These are phyloP conservation scores for Orthosia gracilis DNA, from an alignment of 2,888 invertebrate genomes.

Conservation along the genomic window DNA sequence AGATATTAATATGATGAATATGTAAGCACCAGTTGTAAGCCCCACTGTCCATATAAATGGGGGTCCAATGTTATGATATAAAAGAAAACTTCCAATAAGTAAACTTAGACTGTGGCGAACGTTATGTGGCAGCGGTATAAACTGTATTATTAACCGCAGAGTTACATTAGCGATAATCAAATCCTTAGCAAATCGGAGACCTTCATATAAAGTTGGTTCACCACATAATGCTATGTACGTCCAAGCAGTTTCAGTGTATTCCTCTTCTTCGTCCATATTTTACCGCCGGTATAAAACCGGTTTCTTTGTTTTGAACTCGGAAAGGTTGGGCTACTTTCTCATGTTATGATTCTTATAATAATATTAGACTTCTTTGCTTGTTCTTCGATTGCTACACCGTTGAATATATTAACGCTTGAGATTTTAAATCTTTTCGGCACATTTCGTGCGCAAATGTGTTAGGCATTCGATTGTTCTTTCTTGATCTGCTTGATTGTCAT, in stretches of 20 bases:
- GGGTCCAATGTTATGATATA: constrained; percentile 84
- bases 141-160: constrained; percentile 84
- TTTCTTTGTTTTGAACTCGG: constrained; percentile 32
- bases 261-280: constrained; percentile 85
- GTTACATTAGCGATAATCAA: constrained; percentile 86
- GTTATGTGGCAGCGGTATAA: constrained; percentile 83
- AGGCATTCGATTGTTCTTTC: constrained; percentile 2
- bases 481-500: too few relatives aligned
- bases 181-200: constrained; percentile 88
- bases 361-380: not conserved
- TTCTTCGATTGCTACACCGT: constrained; percentile 5
- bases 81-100: constrained; percentile 85
- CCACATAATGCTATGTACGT: constrained; percentile 84
- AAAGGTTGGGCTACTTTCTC: constrained; percentile 19
- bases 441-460: constrained; percentile 19
- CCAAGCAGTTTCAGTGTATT: constrained; percentile 83
- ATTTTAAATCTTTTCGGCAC: constrained; percentile 14
- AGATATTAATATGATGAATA: constrained; percentile 81
- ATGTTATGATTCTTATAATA: constrained; percentile 7
- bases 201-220: constrained; percentile 88
- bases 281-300: constrained; percentile 31
- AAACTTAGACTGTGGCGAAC: constrained; percentile 86
- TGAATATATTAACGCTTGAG: not conserved
- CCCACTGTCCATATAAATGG: constrained; percentile 87
- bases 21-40: constrained; percentile 82